Percentiles rank a stretch among this genome's conserved stretches.
Conservation (phyloP, 2,113 vertebrate species). For the Microtus richardsoni region DNA sequence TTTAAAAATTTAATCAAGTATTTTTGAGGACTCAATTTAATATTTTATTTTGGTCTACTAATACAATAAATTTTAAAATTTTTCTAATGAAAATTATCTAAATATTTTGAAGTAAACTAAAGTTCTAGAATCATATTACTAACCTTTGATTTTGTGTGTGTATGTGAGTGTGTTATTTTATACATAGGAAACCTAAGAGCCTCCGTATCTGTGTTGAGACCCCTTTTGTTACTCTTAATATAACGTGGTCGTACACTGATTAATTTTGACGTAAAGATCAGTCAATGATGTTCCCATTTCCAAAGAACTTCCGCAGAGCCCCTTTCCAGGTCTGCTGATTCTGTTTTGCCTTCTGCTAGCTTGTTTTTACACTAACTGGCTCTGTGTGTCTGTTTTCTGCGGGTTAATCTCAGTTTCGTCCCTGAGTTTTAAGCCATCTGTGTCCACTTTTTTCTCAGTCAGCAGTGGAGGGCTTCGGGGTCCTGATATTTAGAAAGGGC, state of each 20-base stretch:
- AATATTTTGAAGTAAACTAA: background rate
- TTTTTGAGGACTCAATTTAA: background rate
- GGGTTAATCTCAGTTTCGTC: conserved; percentile 37
- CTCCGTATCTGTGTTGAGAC: background rate
- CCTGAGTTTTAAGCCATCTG: conserved; percentile 46
- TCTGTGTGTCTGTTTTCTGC: background rate
- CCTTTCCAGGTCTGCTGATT: background rate
- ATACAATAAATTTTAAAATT: background rate
- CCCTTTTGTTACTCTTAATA: background rate
- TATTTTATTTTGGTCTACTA: conserved; percentile 11
- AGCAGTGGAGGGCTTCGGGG: conserved; percentile 31
- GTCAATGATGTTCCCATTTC: background rate
- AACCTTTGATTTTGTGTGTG: background rate
- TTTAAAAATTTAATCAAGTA: background rate
- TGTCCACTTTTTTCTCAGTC: conserved; percentile 36
- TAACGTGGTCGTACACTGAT: background rate
- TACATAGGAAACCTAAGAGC: background rate
- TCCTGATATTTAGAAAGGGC: background rate
- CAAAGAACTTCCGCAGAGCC: conserved; percentile 17
- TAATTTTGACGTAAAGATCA: background rate
- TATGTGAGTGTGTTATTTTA: background rate
- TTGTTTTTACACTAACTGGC: conserved; percentile 3
- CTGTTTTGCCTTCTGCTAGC: conserved; percentile 34
- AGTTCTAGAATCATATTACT: conserved; percentile 15
- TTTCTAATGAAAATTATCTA: conserved; percentile 10